Evolutionary conservation across 2,113 vertebrate genomes (phyloP), one percentile per base, ranked within the genome.

Genomic region (Myxocyprinus asiaticus): DNA sequence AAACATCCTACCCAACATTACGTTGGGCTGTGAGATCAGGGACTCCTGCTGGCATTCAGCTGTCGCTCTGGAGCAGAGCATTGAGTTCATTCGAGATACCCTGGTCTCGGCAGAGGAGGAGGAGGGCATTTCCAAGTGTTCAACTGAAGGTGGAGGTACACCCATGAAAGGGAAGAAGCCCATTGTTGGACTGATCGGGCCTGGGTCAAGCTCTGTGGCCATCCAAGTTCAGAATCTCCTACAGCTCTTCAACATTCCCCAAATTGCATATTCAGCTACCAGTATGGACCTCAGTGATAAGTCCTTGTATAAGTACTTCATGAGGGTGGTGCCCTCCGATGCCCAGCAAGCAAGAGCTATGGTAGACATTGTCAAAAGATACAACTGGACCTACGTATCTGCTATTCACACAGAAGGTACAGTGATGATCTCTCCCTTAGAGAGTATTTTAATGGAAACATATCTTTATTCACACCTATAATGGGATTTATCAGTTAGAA

Each of bases 211-310:
- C 86, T 99, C 98, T 0, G 98, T 99, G 87, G 98, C 98, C 79
- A 99, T 99, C 84, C 98, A 99, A 89, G 98, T 99, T 56, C 98
- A 99, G 86, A 99, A 99, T 81, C 90, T 99, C 78, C 93, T 99
- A 15, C 98, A 99, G 86, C 96, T 99, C 84, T 99, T 99, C 89
- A 99, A 99, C 93, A 99, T 99, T 93, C 98, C 98, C 82, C 98
- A 99, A 87, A 99, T 99, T 79, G 98, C 98, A 75, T 99, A 99
- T 88, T 99, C 97, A 0, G 98, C 98, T 85, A 99, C 98, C 9
- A 99, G 98, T 89, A 98, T 98, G 97, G 97, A 98, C 87, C 91
- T 99, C 85, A 99, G 97, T 0, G 98, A 99, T 89, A 99, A 99
- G 91, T 98, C 96, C 59, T 85, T 99, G 56, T 99, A 93, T 88